Base-by-base conservation (phyloP, 2,888 invertebrate genomes). In the Furcula furcula region DNA sequence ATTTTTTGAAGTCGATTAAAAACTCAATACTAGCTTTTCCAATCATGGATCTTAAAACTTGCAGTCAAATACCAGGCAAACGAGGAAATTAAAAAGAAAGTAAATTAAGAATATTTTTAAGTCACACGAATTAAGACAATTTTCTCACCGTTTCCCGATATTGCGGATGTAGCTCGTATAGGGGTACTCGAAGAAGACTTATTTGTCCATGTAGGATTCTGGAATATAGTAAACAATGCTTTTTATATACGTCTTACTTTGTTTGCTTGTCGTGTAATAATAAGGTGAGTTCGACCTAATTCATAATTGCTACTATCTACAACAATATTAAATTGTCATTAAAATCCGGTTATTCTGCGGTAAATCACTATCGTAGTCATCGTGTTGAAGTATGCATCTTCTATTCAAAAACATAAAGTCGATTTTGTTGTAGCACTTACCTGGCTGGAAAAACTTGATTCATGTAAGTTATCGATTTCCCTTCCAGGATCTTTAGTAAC, bases 331-430 rank as follows among this genome's bases (percentile, higher is more conserved):
- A 83, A 79, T 71, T 70, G 67, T 70, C 79, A 73, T 87, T 87
- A 87, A 27, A 55, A 79, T 76, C 87, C 76, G 77, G 86, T 87
- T 83, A 47, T 62, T 62, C 55, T 80, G 83, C 60, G 83, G 83
- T 81, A 69, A 76, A 71, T 74, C 63, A 72, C 49, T 42, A 46
- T 40, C 40, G 41, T 53, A 41, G 61, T 36, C 31, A 26, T 40
- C 43, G 44, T 28, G 38, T 42, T 29, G 12, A 35, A 46, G 29
- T 33, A 29, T 49, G 12, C 5, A 16, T 42, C 34, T 42, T 60
- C 46, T 54, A 34, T 3, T 16, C 18, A 41, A 7, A 12, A 11
- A 1, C 18, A 54, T 65, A 76, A 70, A 60, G 66, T 47, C 35
- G 35, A 71, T 40, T 56, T 62, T 62, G 11, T 36, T 44, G 20